Evolutionary conservation across 2,797 vertebrate species (phyloP).

Genomic region (Holocentrus rufus): DNA sequence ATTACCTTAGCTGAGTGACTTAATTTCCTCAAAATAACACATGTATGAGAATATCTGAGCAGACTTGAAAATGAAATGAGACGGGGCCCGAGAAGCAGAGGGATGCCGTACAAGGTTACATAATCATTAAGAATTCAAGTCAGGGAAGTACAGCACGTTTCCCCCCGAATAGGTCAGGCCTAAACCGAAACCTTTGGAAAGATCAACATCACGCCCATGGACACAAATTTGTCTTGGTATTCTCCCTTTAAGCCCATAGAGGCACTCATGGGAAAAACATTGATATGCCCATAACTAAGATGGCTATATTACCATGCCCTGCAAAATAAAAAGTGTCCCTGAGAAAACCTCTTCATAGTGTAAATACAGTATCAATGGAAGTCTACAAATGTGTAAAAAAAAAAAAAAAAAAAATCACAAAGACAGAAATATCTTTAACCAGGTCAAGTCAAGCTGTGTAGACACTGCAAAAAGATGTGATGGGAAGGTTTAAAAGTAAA

Average conservation of each 20-base stretch:
- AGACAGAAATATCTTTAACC: conserved; percentile 47
- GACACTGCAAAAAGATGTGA: conserved; percentile 56
- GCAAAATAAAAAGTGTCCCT: background rate
- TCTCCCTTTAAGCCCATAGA: background rate
- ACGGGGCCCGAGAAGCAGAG: background rate
- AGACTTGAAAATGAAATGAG: background rate
- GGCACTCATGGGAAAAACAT: conserved; percentile 7
- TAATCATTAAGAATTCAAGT: conserved; percentile 13
- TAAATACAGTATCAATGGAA: conserved; percentile 17
- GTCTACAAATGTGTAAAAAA: conserved; percentile 7
- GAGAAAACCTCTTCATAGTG: conserved; percentile 16
- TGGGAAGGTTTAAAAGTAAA: conserved; percentile 50
- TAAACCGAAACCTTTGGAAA: conserved; percentile 26
- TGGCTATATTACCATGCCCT: background rate
- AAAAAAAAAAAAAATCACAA: conserved; percentile 34
- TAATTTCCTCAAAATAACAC: background rate
- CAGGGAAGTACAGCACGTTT: conserved; percentile 1
- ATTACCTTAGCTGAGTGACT: too few species aligned
- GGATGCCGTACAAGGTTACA: conserved; percentile 12
- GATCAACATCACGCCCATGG: conserved; percentile 15
- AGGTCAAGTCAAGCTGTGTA: conserved; percentile 52
- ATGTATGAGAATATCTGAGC: background rate
- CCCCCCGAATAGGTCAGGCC: conserved; percentile 11
- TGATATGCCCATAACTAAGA: conserved; percentile 8
- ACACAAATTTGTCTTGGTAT: conserved; percentile 14